Evolutionary conservation across 2,797 vertebrate species (phyloP).

Genomic region (Propithecus deckenii): DNA sequence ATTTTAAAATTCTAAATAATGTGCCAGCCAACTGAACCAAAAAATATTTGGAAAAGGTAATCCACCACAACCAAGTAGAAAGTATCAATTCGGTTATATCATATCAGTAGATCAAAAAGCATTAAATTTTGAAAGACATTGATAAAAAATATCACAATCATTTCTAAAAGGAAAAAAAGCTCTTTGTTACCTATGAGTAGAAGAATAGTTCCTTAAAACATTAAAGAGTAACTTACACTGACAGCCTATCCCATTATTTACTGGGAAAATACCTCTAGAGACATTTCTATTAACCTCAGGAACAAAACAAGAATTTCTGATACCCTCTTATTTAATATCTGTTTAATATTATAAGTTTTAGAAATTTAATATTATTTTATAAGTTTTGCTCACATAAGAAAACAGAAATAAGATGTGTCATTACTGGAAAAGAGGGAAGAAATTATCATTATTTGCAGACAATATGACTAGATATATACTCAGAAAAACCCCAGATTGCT

Average conservation of each 20-base stretch:
- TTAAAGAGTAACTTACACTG: background rate
- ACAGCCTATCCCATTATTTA: background rate
- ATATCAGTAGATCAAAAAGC: background rate
- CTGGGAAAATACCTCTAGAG: constrained; percentile 5
- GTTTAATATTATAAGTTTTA: background rate
- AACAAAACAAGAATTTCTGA: background rate
- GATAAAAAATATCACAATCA: background rate
- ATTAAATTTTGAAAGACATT: constrained; percentile 35
- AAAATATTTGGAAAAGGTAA: background rate
- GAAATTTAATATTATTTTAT: background rate
- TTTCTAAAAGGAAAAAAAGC: background rate
- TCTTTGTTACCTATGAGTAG: background rate
- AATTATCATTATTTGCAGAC: constrained; percentile 38
- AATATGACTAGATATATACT: background rate
- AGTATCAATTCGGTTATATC: background rate
- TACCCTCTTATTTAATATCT: background rate
- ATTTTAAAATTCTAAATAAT: background rate
- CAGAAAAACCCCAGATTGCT: background rate
- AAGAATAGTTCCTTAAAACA: constrained; percentile 24
- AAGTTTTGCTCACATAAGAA: constrained; percentile 25
- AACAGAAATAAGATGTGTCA: constrained; percentile 19
- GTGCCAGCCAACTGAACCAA: background rate
- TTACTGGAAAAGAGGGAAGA: constrained; percentile 12
- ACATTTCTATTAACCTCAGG: background rate
- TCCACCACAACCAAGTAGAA: background rate